Conservation (phyloP, 1,140 invertebrate genomes). For the Pentalonia nigronervosa region DNA sequence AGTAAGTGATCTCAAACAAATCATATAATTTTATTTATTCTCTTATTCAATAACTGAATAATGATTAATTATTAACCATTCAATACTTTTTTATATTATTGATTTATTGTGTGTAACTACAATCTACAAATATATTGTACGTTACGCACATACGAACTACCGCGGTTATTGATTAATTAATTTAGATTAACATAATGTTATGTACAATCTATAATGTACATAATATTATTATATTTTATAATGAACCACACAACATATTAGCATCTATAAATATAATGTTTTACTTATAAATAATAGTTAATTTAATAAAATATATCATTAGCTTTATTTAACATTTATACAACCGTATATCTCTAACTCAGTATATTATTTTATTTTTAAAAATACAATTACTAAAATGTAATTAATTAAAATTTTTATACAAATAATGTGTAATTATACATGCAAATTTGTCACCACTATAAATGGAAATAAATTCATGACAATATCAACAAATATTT, state of each 20-base stretch:
- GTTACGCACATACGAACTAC: neutral
- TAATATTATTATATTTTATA: neutral
- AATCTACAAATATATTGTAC: neutral
- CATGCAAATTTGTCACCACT: neutral
- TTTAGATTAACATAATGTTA: neutral
- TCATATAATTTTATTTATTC: neutral
- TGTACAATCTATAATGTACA: neutral
- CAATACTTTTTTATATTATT: neutral
- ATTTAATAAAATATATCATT: neutral
- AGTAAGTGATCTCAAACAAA: slow-evolving; percentile 21
- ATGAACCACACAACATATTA: neutral
- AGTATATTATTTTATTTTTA: neutral
- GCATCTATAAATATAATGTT: neutral
- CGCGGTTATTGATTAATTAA: neutral
- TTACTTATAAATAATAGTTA: neutral
- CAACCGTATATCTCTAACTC: neutral
- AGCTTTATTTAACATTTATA: neutral
- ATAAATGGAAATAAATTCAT: neutral
- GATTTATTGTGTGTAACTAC: neutral
- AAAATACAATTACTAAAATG: neutral
- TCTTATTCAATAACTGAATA: too few species aligned
- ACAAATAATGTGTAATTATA: neutral
- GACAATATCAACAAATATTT: neutral
- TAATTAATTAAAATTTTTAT: neutral
- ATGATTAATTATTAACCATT: too few species aligned